Percentiles rank a stretch among this genome's conserved stretches.
Conservation (phyloP, 1,140 invertebrate species). For the Drosophila lowei region DNA sequence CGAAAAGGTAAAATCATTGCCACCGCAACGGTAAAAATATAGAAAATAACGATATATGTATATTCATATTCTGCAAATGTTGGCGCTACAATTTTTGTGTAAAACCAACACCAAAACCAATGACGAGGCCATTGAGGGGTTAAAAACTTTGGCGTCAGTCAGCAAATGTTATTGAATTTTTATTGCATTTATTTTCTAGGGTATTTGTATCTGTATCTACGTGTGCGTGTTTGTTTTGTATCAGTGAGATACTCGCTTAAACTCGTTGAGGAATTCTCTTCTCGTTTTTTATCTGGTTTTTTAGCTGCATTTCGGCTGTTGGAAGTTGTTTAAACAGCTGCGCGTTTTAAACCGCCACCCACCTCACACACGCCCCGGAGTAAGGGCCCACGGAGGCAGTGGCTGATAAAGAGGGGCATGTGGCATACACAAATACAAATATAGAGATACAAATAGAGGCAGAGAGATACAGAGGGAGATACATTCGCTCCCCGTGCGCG, state of each 20-base stretch:
- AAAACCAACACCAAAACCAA: conserved; percentile 45
- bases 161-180: conserved; percentile 76
- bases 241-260: conserved; percentile 25
- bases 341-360: conserved; percentile 38
- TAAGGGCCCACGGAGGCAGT: neutral
- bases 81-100: conserved; percentile 55
- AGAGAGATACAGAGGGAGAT: conserved; percentile 24
- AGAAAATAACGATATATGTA: conserved; percentile 9
- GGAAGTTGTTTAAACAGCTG: conserved; percentile 72
- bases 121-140: conserved; percentile 49
- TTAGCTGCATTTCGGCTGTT: conserved; percentile 36
- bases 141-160: conserved; percentile 40
- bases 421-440: conserved; percentile 57
- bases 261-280: conserved; percentile 31
- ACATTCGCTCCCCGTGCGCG: conserved; percentile 27
- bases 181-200: conserved; percentile 29
- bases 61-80: conserved; percentile 52
- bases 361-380: conserved; percentile 11
- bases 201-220: conserved; percentile 1
- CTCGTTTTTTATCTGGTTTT: conserved; percentile 7
- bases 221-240: neutral
- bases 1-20: conserved; percentile 1
- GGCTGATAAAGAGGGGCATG: conserved; percentile 15
- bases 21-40: conserved; percentile 1
- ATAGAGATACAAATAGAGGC: conserved; percentile 1